These are phyloP conservation scores for Hippocampus guttulatus DNA, from an alignment of 2,113 vertebrate genomes.

Conservation along the genomic window DNA sequence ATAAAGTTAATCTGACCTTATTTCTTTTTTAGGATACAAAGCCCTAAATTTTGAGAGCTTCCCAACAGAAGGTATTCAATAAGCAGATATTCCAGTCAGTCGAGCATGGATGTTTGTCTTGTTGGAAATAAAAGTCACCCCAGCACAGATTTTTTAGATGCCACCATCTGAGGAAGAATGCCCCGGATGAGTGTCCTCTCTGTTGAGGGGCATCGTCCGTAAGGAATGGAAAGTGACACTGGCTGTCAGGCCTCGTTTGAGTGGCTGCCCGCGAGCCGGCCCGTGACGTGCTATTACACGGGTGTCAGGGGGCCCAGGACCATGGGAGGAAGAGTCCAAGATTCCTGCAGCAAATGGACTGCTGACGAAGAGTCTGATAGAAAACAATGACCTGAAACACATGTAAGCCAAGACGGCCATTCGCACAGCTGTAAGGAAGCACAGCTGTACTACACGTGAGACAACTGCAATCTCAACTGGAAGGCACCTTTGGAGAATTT, in stretches of 20 bases:
- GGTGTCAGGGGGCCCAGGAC: constrained; percentile 17
- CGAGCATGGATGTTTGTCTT: background rate
- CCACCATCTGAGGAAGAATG: constrained; percentile 36
- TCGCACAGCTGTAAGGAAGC: constrained; percentile 17
- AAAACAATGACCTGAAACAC: background rate
- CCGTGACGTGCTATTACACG: constrained; percentile 13
- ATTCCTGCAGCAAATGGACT: background rate
- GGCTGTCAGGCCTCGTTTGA: constrained; percentile 54
- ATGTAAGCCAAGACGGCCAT: background rate
- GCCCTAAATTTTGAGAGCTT: constrained; percentile 27
- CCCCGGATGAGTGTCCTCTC: constrained; percentile 50
- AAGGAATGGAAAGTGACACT: constrained; percentile 61
- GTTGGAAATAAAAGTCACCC: constrained; percentile 8
- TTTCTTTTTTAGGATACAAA: constrained; percentile 1
- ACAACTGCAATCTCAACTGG: background rate
- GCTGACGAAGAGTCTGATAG: background rate
- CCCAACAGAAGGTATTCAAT: constrained; percentile 3
- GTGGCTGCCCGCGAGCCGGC: constrained; percentile 33
- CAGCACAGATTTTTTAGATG: constrained; percentile 24
- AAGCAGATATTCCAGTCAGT: constrained; percentile 13
- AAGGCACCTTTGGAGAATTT: background rate
- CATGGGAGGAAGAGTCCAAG: constrained; percentile 7
- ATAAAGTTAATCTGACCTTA: background rate
- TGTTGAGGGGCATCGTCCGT: constrained; percentile 48
- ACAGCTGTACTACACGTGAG: constrained; percentile 13